Evolutionary conservation across 2,888 invertebrate species (phyloP).

Genomic region (Apodemia duryi): DNA sequence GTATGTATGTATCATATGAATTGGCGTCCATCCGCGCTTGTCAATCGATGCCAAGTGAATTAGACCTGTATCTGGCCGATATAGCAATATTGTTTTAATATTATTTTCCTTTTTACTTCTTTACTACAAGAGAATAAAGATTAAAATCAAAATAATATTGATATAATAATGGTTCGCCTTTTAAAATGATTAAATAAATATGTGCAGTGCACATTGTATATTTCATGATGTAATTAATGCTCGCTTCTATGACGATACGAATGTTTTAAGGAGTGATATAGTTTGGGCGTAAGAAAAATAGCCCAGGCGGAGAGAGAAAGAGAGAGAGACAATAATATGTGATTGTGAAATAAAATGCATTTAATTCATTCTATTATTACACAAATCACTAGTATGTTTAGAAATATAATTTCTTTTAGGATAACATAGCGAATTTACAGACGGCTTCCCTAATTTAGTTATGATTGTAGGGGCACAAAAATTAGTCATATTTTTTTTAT

Average conservation of each 20-base stretch:
- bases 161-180: background rate
- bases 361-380: background rate
- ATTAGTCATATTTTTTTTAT: too few species aligned
- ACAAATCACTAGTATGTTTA: background rate
- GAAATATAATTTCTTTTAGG: background rate
- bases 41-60: background rate
- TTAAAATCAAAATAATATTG: background rate
- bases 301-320: background rate
- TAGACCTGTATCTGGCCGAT: conserved; percentile 4
- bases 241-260: background rate
- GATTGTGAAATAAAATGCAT: conserved; percentile 2
- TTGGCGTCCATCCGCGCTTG: conserved; percentile 2
- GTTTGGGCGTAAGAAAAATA: background rate
- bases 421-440: background rate
- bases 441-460: background rate
- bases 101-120: background rate
- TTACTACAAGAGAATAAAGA: background rate
- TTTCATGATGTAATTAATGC: background rate
- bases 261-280: background rate
- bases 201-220: conserved; percentile 1
- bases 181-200: background rate
- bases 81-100: background rate
- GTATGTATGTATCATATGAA: conserved; percentile 16
- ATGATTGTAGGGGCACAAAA: background rate
- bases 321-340: background rate